phyloP scores from a whole-genome alignment of 2,113 vertebrate species.

The Eulemur macaco region DNA sequence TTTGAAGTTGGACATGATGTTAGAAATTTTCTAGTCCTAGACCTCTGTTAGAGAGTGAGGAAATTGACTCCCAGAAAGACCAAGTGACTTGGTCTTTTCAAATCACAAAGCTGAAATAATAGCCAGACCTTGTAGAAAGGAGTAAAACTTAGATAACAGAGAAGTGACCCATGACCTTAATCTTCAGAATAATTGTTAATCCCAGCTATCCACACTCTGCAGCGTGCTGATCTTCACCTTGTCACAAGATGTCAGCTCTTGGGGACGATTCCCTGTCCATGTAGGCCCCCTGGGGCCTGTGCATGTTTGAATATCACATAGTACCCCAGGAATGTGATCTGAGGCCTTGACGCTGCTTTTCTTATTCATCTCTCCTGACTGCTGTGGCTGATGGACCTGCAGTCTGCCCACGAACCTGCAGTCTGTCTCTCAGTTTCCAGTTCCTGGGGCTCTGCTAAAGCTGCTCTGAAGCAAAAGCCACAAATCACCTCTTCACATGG shows the following conservation, averaged over 20 bases:
- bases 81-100: not conserved
- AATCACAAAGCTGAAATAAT: not conserved
- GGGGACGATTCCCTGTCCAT: not conserved
- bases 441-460: not conserved
- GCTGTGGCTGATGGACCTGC: not conserved
- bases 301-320: not conserved
- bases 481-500: not conserved
- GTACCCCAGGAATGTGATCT: not conserved
- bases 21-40: not conserved
- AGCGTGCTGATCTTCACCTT: not conserved
- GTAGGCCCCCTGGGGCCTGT: not conserved
- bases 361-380: not conserved
- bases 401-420: not conserved
- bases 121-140: not conserved
- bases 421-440: conserved; percentile 4
- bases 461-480: not conserved
- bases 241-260: not conserved
- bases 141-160: not conserved
- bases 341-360: not conserved
- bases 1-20: not conserved
- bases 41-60: not conserved
- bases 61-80: not conserved
- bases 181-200: not conserved
- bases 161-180: not conserved
- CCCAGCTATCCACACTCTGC: not conserved